Conservation (phyloP, 1,140 invertebrate species). For the Camponotus vicinus region DNA sequence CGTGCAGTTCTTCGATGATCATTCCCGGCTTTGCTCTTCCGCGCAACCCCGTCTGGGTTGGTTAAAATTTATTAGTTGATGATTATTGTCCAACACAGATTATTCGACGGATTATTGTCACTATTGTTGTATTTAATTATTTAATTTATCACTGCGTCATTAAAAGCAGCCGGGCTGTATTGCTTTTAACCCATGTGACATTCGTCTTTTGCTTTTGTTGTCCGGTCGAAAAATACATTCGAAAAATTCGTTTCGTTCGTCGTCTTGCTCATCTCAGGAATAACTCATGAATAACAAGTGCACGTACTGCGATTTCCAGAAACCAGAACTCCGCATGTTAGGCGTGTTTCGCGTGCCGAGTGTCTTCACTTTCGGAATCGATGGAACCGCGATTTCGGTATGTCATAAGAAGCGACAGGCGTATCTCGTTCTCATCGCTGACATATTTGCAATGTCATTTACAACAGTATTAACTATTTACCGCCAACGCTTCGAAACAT, state of each 20-base stretch:
- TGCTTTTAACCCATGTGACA: slow-evolving; percentile 46
- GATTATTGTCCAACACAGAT: slow-evolving; percentile 30
- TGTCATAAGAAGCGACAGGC: slow-evolving; percentile 5
- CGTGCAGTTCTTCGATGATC: background rate
- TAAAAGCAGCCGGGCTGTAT: background rate
- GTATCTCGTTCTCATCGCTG: background rate
- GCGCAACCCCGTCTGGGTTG: background rate
- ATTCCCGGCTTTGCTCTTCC: background rate
- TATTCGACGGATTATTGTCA: slow-evolving; percentile 23
- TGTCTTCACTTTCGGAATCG: slow-evolving; percentile 65
- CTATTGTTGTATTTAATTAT: slow-evolving; percentile 27
- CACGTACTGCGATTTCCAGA: slow-evolving; percentile 69
- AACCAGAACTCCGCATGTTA: slow-evolving; percentile 60
- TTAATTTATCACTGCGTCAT: slow-evolving; percentile 50
- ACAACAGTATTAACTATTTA: background rate
- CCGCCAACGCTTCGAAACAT: slow-evolving; percentile 18
- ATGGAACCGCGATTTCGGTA: slow-evolving; percentile 59
- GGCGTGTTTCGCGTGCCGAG: slow-evolving; percentile 70
- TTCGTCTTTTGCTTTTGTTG: slow-evolving; percentile 51
- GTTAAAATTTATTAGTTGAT: slow-evolving; percentile 62
- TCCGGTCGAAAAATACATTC: slow-evolving; percentile 58
- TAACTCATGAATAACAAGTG: slow-evolving; percentile 74
- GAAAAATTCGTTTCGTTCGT: slow-evolving; percentile 12
- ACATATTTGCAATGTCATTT: slow-evolving; percentile 20
- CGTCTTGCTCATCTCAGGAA: slow-evolving; percentile 53